These are phyloP conservation scores for Sinocyclocheilus maitianheensis DNA, from an alignment of 2,113 vertebrate species.

Conservation along the genomic window DNA sequence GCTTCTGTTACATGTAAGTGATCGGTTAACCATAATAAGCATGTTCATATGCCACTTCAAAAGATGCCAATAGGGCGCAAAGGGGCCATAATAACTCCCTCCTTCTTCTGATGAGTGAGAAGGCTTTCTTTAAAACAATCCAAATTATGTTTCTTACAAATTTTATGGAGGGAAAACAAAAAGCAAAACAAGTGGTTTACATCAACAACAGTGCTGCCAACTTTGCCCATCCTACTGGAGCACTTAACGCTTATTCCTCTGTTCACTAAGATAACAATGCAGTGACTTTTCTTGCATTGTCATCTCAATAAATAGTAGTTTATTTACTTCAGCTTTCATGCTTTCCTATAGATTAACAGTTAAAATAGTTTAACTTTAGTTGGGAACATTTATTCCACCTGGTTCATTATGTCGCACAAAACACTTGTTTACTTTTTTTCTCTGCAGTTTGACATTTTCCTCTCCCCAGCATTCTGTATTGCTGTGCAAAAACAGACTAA, in stretches of 20 bases:
- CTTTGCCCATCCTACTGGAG: constrained; percentile 17
- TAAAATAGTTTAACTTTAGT: neutral
- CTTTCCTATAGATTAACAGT: neutral
- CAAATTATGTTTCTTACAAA: neutral
- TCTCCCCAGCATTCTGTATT: neutral
- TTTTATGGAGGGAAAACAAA: neutral
- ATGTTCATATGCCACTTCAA: constrained; percentile 42
- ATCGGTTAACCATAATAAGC: constrained; percentile 50
- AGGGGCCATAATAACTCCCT: constrained; percentile 2
- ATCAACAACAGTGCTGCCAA: constrained; percentile 34
- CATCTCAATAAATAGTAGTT: neutral
- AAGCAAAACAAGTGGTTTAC: neutral
- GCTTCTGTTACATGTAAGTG: constrained; percentile 14
- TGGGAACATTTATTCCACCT: neutral
- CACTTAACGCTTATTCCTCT: constrained; percentile 44
- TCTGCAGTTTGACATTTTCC: neutral
- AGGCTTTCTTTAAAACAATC: neutral
- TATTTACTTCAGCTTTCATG: neutral
- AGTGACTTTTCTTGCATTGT: neutral
- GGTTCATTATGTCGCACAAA: neutral
- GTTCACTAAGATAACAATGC: constrained; percentile 47
- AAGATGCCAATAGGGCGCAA: constrained; percentile 2
- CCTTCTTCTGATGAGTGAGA: neutral
- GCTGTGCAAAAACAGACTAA: neutral
- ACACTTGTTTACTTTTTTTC: neutral